Evolutionary conservation across 2,888 invertebrate genomes (phyloP).

Genomic region (Lasioglossum lativentre): DNA sequence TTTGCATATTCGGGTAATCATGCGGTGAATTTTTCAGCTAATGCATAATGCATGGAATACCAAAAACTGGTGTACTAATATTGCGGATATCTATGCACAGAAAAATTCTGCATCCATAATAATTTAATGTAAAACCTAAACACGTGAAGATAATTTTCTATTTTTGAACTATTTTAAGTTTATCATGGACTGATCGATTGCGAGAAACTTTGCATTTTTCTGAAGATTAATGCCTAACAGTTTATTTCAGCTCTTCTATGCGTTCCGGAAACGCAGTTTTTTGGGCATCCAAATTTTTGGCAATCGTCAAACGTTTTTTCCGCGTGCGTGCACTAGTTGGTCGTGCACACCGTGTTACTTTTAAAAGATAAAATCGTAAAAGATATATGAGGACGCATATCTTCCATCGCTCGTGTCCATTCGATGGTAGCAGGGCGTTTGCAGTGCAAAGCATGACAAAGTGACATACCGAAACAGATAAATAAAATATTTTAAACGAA

Average conservation of each 20-base stretch:
- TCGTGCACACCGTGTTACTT: slow-evolving; percentile 23
- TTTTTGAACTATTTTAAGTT: not conserved
- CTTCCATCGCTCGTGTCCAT: slow-evolving; percentile 41
- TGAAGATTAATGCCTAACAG: not conserved
- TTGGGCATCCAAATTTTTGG: slow-evolving; percentile 13
- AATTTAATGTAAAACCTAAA: not conserved
- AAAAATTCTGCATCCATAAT: not conserved
- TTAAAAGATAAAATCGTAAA: slow-evolving; percentile 46
- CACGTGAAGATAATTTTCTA: not conserved
- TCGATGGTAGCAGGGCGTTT: slow-evolving; percentile 33
- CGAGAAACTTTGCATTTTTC: not conserved
- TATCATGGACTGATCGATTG: not conserved
- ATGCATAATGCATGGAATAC: not conserved
- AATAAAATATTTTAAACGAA: slow-evolving; percentile 33
- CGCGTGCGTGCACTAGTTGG: slow-evolving; percentile 10
- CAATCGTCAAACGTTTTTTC: slow-evolving; percentile 2
- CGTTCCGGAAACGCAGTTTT: not conserved
- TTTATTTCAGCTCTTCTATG: not conserved
- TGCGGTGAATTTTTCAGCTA: not conserved
- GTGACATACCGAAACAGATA: slow-evolving; percentile 37
- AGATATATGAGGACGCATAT: slow-evolving; percentile 47
- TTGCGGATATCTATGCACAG: not conserved
- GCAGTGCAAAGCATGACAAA: slow-evolving; percentile 47
- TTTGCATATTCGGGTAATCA: not conserved
- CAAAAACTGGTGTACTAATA: not conserved